Evolutionary conservation across 2,888 invertebrate species (phyloP).

Genomic region (Junonia oenone): DNA sequence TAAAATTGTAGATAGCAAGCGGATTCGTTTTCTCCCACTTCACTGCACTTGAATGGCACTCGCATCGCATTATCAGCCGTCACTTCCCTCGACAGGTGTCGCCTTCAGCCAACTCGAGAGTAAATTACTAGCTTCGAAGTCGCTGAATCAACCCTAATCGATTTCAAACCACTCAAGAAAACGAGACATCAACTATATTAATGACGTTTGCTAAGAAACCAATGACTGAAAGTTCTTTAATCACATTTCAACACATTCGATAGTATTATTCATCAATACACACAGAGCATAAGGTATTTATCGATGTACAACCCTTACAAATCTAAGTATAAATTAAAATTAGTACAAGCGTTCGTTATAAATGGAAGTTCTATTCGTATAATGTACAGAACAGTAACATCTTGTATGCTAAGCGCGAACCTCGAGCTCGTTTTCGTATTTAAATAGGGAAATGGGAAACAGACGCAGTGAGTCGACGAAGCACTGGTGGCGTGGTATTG

Average conservation of each 20-base stretch:
- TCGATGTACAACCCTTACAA: too few species aligned
- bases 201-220: conserved; percentile 37
- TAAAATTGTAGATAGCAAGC: conserved; percentile 36
- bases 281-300: too few species aligned
- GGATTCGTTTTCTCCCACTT: conserved; percentile 52
- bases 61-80: conserved; percentile 75
- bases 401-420: conserved; percentile 68
- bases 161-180: conserved; percentile 62
- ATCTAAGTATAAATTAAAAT: background rate
- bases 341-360: conserved; percentile 8
- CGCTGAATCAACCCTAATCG: conserved; percentile 76
- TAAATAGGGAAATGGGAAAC: conserved; percentile 79
- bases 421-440: conserved; percentile 76
- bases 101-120: conserved; percentile 77
- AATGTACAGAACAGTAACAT: conserved; percentile 60
- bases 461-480: conserved; percentile 74
- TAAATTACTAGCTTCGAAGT: conserved; percentile 75
- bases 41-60: conserved; percentile 66
- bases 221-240: conserved; percentile 2
- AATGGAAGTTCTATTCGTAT: conserved; percentile 44
- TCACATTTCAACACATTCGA: conserved; percentile 19
- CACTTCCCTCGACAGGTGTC: conserved; percentile 76
- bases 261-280: too few species aligned
- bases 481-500: conserved; percentile 74
- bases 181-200: conserved; percentile 48